These are phyloP conservation scores for Butorides virescens DNA, from an alignment of 2,113 vertebrate species.

Conservation along the genomic window DNA sequence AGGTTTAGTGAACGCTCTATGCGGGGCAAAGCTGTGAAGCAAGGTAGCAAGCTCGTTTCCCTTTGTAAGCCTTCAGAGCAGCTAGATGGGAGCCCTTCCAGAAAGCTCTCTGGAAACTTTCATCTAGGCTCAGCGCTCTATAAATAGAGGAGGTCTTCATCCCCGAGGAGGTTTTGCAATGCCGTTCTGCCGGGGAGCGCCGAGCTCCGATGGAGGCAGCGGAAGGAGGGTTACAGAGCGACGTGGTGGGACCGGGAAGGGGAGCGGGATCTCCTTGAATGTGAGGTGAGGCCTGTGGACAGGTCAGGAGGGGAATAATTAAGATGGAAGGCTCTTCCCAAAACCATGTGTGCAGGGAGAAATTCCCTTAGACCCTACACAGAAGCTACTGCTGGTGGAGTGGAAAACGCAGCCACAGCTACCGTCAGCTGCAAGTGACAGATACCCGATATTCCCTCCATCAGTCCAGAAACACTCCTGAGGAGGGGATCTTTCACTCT, in stretches of 20 bases:
- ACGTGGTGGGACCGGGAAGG: neutral
- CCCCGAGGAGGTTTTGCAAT: slow-evolving; percentile 16
- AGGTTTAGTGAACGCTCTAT: neutral
- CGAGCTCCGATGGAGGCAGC: neutral
- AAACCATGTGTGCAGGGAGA: neutral
- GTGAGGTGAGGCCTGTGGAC: neutral
- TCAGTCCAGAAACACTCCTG: neutral
- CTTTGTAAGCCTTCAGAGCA: neutral
- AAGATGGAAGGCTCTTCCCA: neutral
- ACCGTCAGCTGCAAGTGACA: neutral
- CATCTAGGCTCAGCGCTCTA: neutral
- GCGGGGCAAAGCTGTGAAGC: neutral
- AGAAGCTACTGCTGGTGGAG: neutral
- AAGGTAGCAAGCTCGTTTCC: neutral
- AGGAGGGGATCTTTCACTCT: neutral
- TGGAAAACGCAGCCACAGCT: neutral
- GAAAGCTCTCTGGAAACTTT: slow-evolving; percentile 38
- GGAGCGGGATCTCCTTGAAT: neutral
- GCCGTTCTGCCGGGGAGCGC: neutral
- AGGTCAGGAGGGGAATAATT: neutral
- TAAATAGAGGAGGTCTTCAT: slow-evolving; percentile 62
- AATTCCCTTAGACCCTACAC: neutral
- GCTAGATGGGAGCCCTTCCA: slow-evolving; percentile 33
- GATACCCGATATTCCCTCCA: neutral
- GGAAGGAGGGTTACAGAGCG: neutral